Percentiles rank a stretch among this genome's conserved stretches.
phyloP scores from a whole-genome alignment of 2,113 vertebrate species.

The Campylomormyrus numenius region DNA sequence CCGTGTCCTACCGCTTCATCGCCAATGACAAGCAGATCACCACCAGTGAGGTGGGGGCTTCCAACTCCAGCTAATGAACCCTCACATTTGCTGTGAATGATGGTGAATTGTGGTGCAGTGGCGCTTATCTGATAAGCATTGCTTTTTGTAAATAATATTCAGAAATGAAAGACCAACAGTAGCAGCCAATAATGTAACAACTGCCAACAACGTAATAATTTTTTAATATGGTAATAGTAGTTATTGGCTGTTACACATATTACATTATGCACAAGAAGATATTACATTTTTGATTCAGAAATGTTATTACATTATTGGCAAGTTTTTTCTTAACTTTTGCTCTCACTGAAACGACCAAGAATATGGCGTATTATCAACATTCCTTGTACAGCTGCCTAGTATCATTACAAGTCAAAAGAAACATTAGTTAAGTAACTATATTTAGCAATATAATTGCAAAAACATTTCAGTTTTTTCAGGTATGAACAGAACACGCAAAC shows the following conservation, averaged over 20 bases:
- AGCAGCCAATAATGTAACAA: background rate
- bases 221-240: background rate
- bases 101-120: background rate
- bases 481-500: no score
- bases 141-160: background rate
- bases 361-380: background rate
- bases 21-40: conserved; percentile 82
- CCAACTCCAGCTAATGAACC: background rate
- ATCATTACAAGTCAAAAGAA: background rate
- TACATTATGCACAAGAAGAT: background rate
- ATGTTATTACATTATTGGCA: background rate
- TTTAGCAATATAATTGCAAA: background rate
- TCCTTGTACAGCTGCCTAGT: background rate
- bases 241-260: background rate
- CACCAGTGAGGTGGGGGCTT: conserved; percentile 66
- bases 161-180: background rate
- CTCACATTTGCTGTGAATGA: background rate
- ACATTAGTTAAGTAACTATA: background rate
- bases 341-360: background rate
- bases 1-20: conserved; percentile 76
- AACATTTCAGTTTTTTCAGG: background rate
- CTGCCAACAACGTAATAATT: background rate
- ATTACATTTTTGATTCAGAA: background rate
- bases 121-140: background rate
- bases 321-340: no score